Evolutionary conservation across 2,797 vertebrate genomes (phyloP), one percentile per base, ranked within the genome.

Genomic region (Cuniculus paca): DNA sequence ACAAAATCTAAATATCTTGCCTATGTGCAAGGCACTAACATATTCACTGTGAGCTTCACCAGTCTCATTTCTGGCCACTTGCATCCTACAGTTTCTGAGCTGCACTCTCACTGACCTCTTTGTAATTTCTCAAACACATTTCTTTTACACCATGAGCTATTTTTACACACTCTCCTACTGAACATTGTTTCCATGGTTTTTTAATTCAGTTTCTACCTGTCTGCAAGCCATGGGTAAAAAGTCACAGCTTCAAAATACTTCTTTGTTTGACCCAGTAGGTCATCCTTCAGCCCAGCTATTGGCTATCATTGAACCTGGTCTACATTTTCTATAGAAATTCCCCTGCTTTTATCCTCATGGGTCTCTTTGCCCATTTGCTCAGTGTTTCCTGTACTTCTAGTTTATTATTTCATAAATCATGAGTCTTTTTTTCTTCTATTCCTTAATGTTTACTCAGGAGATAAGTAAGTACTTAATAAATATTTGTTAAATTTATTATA

Each of bases 401-500:
- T 78, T 96, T 78, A 74, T 92, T 61, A 79, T 24, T 48, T 93
- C 1, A 6, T n/a, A 77, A 78, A 3, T 58, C 1, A 11, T 4
- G 20, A 86, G 3, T 7, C 14, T 79, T 89, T 79, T 89, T 94
- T 7, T 83, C 28, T 88, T 88, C 6, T n/a, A 7, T 82, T 85
- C 12, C 0, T 24, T 20, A 65, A 19, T 28, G 13, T 79, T 95
- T 70, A 79, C 13, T 42, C 48, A 88, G 5, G 22, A 34, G 58
- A 80, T 63, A 1, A 14, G 1, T 58, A 83, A 22, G 5, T 20
- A 79, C 6, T 63, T 84, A 68, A 78, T 85, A 78, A 92, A 58
- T 95, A 85, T 52, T 11, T 87, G 6, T 81, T 77, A 88, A 74
- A 89, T 80, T 90, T 61, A 72, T 88, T 39, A 81, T 17, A 31